Conservation (phyloP, 2,113 vertebrate species). For the Phalacrocorax carbo region DNA sequence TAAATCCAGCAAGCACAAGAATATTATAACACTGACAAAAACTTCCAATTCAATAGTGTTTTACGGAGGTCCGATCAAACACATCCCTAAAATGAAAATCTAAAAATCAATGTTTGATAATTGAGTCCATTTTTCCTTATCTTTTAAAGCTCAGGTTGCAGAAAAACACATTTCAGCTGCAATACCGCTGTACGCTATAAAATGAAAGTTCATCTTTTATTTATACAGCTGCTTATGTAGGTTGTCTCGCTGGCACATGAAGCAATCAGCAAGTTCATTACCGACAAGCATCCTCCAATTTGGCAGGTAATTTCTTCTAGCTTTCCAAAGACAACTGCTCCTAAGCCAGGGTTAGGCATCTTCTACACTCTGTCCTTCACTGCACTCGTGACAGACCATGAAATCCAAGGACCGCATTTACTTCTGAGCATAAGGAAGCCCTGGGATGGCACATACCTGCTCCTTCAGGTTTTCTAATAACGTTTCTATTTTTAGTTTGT, state of each 20-base stretch:
- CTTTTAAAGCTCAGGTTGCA: background rate
- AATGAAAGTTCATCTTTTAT: background rate
- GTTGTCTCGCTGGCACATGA: background rate
- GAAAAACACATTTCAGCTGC: background rate
- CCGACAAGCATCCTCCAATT: background rate
- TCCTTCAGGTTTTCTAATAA: slow-evolving; percentile 89
- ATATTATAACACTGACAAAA: background rate
- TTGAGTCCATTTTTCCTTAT: background rate
- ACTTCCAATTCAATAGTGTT: background rate
- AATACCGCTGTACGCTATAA: background rate
- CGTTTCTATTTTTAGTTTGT: slow-evolving; percentile 86
- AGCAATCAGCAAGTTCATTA: background rate
- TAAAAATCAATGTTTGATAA: background rate
- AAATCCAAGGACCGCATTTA: background rate
- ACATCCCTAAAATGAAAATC: background rate
- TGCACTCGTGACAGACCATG: fast-evolving
- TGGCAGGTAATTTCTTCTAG: background rate
- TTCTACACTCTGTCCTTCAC: background rate
- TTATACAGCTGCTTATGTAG: background rate
- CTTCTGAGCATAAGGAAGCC: background rate
- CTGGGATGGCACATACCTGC: slow-evolving; percentile 65
- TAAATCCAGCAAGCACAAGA: background rate
- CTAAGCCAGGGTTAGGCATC: background rate
- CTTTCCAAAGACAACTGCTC: background rate
- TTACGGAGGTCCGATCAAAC: background rate